Conservation (phyloP, 2,797 vertebrate genomes). For the Gorsachius magnificus region DNA sequence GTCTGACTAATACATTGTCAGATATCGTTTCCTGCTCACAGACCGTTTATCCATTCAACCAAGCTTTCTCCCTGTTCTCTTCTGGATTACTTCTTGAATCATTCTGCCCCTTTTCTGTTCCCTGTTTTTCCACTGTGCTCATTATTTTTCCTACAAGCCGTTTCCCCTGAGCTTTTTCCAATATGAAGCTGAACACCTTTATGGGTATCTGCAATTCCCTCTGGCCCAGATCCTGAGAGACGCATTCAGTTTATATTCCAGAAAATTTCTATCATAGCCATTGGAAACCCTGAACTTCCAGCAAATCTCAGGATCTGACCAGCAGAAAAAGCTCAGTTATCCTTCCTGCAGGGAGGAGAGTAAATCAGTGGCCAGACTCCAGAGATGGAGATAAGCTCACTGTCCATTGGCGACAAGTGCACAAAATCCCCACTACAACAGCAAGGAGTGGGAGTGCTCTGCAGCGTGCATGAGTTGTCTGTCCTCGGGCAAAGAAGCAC, state of each 20-base stretch:
- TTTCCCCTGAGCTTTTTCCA: background rate
- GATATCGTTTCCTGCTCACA: constrained; percentile 66
- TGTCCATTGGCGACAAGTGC: background rate
- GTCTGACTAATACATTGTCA: constrained; percentile 75
- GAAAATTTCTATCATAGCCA: background rate
- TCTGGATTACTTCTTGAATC: background rate
- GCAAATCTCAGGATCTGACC: background rate
- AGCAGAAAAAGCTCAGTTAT: background rate
- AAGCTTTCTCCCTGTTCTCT: background rate
- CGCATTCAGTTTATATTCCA: background rate
- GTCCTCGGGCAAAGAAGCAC: background rate
- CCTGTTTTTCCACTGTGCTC: background rate
- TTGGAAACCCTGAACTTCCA: background rate
- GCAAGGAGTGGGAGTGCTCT: accelerated
- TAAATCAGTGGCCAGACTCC: background rate
- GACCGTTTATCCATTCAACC: constrained; percentile 54
- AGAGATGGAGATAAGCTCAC: background rate
- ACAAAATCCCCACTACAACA: background rate
- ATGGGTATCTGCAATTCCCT: background rate
- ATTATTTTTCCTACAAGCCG: background rate
- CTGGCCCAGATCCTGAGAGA: background rate
- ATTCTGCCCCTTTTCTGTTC: background rate
- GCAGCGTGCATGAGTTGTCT: accelerated
- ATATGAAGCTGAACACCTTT: background rate
- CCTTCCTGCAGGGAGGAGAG: background rate